Evolutionary conservation across 2,888 invertebrate genomes (phyloP), one percentile per base, ranked within the genome.

Genomic region (Xiphydria camelus): DNA sequence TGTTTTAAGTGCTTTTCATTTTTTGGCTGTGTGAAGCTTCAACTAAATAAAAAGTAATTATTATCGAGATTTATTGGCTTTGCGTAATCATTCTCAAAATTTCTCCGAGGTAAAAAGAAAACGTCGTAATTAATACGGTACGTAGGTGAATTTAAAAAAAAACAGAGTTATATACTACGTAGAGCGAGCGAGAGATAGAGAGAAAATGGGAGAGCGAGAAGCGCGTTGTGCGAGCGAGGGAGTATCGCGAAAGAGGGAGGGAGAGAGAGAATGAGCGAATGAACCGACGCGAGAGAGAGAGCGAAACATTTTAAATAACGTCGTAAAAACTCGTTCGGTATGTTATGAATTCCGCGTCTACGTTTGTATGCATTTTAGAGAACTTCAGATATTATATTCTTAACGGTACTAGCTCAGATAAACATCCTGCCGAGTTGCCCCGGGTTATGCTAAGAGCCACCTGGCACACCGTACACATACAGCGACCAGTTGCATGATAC

Each of bases 1-100:
- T 83, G 82, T 82, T 82, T 82, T 82, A 82, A 82, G 83, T 82
- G 83, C 82, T 82, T 81, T 78, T 81, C 66, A 68, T 76, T 81
- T 81, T 79, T 79, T 77, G 82, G 82, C 82, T 82, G 82, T 82
- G 82, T 81, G 80, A 81, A 79, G 79, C 80, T 80, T 80, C 60
- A 64, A 65, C 59, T 61, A 62, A 65, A 61, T 36, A 49, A 38
- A 45, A 21, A 21, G 21, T 19, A 21, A 36, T 36, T 36, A 36
- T 36, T 22, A 36, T 36, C 14, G 41, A n/a, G n/a, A n/a, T n/a
- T n/a, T 47, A 48, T 49, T 53, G 51, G 55, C 55, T 58, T 56
- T 42, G 42, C 42, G 42, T 42, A 53, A 51, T 62, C 56, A 59
- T 53, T 59, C 57, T 65, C 56, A 58, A 65, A 57, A 64, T 59